phyloP scores from a whole-genome alignment of 2,113 vertebrate species.

The Stomatorhinus ivindoensis region DNA sequence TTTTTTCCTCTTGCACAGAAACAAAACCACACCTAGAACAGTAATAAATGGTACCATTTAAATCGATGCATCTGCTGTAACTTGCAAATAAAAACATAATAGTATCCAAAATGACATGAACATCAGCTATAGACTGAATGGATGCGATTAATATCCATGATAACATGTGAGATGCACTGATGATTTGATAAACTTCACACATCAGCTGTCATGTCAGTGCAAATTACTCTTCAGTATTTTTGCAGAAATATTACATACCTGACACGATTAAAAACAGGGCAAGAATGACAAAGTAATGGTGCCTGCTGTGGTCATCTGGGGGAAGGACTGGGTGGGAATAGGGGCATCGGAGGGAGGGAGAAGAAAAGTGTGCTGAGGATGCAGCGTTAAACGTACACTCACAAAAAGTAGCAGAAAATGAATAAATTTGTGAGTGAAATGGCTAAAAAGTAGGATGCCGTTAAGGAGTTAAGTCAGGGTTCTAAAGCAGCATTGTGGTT shows the following conservation, averaged over 20 bases:
- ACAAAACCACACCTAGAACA: not conserved
- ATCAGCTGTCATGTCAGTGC: not conserved
- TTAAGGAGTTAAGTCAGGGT: not conserved
- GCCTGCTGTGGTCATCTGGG: accelerated
- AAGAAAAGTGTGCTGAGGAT: not conserved
- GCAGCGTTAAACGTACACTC: not conserved
- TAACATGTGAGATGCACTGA: not conserved
- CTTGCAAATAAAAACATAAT: not conserved
- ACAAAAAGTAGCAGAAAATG: not conserved
- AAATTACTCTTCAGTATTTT: not conserved
- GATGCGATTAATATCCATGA: not conserved
- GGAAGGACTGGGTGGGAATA: not conserved
- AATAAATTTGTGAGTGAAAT: not conserved
- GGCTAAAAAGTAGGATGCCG: not conserved
- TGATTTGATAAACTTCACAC: not conserved
- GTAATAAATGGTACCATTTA: not conserved
- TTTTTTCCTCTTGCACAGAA: not conserved
- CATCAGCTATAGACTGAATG: not conserved
- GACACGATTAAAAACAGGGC: not conserved
- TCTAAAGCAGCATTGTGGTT: not conserved
- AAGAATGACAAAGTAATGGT: accelerated
- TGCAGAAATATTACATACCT: not conserved
- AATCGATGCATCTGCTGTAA: not conserved
- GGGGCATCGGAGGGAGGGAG: not conserved
- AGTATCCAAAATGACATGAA: not conserved